Evolutionary conservation across 2,797 vertebrate species (phyloP).

Genomic region (Falco rusticolus): DNA sequence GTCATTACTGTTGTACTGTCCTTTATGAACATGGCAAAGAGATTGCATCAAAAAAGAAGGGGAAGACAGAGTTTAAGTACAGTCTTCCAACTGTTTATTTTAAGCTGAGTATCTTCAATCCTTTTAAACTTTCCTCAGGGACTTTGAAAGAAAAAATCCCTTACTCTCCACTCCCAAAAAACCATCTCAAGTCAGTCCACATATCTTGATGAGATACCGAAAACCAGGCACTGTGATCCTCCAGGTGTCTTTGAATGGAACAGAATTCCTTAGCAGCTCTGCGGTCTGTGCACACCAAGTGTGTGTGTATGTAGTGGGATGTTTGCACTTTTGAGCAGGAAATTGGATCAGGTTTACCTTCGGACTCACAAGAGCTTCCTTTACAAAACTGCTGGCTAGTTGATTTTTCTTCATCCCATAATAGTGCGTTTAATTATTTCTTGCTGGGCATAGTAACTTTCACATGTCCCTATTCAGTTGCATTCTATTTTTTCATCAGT

Average conservation of each 20-base stretch:
- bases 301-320: not conserved
- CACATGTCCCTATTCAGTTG: not conserved
- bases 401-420: not conserved
- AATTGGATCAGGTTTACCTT: not conserved
- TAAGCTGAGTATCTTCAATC: not conserved
- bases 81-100: not conserved
- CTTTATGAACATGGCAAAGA: not conserved
- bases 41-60: not conserved
- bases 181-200: not conserved
- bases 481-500: not conserved
- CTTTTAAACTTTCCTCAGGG: not conserved
- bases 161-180: not conserved
- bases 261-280: not conserved
- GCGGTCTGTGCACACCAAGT: not conserved
- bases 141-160: rapidly evolving
- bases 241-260: not conserved
- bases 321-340: not conserved
- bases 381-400: not conserved
- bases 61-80: not conserved
- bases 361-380: not conserved
- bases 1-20: not conserved
- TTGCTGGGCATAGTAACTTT: not conserved
- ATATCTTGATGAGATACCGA: not conserved
- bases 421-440: not conserved
- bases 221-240: not conserved